Conservation (phyloP, 2,113 vertebrate genomes). For the Chunga burmeisteri region DNA sequence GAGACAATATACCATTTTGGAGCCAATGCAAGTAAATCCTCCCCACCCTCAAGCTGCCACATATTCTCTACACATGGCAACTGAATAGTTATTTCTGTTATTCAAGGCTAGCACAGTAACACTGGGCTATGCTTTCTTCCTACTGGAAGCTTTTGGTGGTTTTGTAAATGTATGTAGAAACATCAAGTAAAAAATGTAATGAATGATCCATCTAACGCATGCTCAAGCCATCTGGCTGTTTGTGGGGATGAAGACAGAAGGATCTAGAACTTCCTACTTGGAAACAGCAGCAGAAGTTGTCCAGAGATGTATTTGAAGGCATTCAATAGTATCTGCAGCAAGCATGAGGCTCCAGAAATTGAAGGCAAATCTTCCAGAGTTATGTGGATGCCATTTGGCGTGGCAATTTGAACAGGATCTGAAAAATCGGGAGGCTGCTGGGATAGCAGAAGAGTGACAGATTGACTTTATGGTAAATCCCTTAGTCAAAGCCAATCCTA, state of each 20-base stretch:
- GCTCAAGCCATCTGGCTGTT: neutral
- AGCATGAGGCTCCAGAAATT: neutral
- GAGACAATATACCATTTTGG: neutral
- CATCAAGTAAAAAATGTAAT: neutral
- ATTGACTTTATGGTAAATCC: neutral
- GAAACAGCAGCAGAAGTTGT: neutral
- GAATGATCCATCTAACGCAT: neutral
- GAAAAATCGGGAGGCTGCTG: neutral
- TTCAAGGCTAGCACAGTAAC: neutral
- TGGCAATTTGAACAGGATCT: neutral
- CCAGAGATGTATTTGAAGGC: neutral
- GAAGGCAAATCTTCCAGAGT: neutral
- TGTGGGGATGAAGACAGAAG: neutral
- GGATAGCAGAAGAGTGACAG: neutral
- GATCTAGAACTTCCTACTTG: neutral
- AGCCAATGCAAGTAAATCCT: neutral
- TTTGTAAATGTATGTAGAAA: neutral
- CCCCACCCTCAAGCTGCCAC: neutral
- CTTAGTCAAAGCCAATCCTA: neutral
- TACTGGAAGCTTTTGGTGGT: neutral
- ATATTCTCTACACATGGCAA: fast-evolving
- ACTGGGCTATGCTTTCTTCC: neutral
- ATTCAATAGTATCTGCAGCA: neutral
- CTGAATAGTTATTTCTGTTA: neutral
- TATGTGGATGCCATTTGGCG: neutral